phyloP scores from a whole-genome alignment of 2,888 invertebrate genomes.

The Polyploca ridens region DNA sequence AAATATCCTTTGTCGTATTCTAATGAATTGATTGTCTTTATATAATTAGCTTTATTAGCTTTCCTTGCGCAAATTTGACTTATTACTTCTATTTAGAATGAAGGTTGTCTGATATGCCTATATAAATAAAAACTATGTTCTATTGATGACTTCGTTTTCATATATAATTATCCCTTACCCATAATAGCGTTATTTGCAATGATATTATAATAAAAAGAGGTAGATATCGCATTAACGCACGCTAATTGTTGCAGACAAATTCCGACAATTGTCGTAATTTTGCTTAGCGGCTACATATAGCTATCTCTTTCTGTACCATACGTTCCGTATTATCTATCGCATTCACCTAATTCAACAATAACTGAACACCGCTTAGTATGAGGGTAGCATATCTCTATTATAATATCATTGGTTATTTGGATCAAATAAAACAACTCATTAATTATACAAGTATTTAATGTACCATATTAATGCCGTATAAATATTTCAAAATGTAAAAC shows the following conservation, averaged over 20 bases:
- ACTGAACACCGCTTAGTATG: too few species aligned
- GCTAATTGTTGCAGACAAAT: too few species aligned
- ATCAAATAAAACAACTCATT: conserved; percentile 67
- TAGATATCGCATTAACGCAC: too few species aligned
- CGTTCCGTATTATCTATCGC: too few species aligned
- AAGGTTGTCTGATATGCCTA: conserved; percentile 36
- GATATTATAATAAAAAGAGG: too few species aligned
- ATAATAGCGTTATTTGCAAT: too few species aligned
- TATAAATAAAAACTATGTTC: conserved; percentile 42
- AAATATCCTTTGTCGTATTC: neutral
- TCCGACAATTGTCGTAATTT: too few species aligned
- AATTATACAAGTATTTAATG: conserved; percentile 83
- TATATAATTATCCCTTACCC: conserved; percentile 11
- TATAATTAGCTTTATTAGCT: conserved; percentile 21
- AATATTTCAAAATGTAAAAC: conserved; percentile 85
- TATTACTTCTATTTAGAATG: conserved; percentile 41
- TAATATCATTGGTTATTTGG: too few species aligned
- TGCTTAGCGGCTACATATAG: too few species aligned
- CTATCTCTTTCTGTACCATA: too few species aligned
- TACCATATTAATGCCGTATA: conserved; percentile 84
- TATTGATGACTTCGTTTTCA: conserved; percentile 21
- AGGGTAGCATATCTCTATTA: too few species aligned
- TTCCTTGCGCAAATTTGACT: conserved; percentile 38
- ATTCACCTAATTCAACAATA: too few species aligned
- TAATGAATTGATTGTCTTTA: neutral